Evolutionary conservation across 1,140 invertebrate genomes (phyloP).

Genomic region (Drosophila baimaii): DNA sequence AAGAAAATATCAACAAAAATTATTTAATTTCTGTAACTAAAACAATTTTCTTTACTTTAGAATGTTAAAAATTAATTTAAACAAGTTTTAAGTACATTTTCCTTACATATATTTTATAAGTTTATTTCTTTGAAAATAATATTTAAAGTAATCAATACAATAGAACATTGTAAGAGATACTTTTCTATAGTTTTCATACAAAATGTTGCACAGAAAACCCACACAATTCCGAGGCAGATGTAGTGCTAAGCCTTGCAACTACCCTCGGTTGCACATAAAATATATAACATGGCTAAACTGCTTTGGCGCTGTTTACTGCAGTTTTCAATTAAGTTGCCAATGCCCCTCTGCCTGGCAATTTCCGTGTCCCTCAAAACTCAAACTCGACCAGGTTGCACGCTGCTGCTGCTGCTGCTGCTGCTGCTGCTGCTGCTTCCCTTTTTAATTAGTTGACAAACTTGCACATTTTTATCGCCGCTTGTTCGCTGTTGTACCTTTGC

Average conservation of each 20-base stretch:
- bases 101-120: no score
- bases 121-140: no score
- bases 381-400: constrained; percentile 27
- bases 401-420: neutral
- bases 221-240: neutral
- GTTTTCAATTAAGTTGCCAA: constrained; percentile 74
- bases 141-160: no score
- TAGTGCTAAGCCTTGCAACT: neutral
- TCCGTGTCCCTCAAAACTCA: constrained; percentile 18
- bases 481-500: constrained; percentile 35
- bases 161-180: no score
- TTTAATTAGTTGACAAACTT: constrained; percentile 70
- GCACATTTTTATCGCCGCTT: constrained; percentile 64
- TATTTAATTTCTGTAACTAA: no score
- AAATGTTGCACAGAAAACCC: neutral
- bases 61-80: no score
- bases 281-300: constrained; percentile 64
- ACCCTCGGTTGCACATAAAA: constrained; percentile 23
- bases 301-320: constrained; percentile 72
- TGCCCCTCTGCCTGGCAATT: constrained; percentile 34
- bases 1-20: no score
- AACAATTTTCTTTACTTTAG: no score
- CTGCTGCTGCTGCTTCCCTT: constrained; percentile 44
- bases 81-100: no score
- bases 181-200: neutral